These are phyloP conservation scores for Regulus satrapa DNA, from an alignment of 2,113 vertebrate species.

Conservation along the genomic window DNA sequence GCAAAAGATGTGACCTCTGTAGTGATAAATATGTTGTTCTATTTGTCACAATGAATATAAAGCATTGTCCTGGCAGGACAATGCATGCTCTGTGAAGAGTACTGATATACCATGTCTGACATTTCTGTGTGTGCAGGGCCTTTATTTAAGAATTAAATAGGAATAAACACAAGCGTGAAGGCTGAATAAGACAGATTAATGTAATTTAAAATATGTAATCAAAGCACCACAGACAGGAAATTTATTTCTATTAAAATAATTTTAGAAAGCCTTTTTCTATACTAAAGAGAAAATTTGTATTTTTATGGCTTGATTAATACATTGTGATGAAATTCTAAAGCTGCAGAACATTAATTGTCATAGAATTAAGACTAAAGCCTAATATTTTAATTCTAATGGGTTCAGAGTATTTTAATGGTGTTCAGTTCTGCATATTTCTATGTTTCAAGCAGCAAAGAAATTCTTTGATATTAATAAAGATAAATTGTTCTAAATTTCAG, in stretches of 20 bases:
- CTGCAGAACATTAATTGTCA: conserved; percentile 2
- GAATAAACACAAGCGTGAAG: not conserved
- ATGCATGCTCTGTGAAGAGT: not conserved
- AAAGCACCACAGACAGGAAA: not conserved
- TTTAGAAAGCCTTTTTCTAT: not conserved
- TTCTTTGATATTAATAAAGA: not conserved
- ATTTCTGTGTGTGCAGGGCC: not conserved
- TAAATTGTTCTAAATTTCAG: not conserved
- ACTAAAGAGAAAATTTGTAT: conserved; percentile 14
- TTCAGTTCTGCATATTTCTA: not conserved
- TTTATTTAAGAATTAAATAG: not conserved
- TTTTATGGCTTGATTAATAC: conserved; percentile 26
- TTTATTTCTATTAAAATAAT: conserved; percentile 2
- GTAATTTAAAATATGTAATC: not conserved
- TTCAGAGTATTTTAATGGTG: not conserved
- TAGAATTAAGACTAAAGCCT: not conserved
- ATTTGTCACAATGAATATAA: conserved; percentile 3
- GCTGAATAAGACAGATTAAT: not conserved
- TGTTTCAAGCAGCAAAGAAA: not conserved
- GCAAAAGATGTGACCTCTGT: conserved; percentile 20
- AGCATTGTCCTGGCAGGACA: not conserved
- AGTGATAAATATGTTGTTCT: conserved; percentile 4
- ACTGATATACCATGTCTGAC: not conserved
- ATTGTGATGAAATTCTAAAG: conserved; percentile 4
- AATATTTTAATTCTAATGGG: conserved; percentile 6